A percentile compares a stretch with the other conserved stretches of the same genome.
Evolutionary conservation across 2,888 invertebrate genomes (phyloP).

Genomic region (Leptinotarsa haldemani): DNA sequence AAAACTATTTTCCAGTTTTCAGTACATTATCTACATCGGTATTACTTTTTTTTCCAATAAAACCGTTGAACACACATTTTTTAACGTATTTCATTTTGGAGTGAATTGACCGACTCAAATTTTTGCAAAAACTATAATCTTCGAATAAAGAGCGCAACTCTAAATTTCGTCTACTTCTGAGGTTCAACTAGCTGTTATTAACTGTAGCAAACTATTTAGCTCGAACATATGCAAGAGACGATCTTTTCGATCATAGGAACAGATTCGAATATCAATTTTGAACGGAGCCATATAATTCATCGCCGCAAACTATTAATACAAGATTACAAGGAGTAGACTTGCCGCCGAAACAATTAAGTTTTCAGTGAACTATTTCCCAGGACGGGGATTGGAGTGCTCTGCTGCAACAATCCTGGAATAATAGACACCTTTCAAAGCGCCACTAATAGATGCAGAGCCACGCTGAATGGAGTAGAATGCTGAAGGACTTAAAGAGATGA

Average conservation of each 20-base stretch:
- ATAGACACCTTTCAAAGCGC: constrained; percentile 13
- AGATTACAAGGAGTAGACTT: constrained; percentile 9
- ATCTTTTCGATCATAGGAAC: neutral
- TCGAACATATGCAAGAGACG: too few relatives aligned
- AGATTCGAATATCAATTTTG: neutral
- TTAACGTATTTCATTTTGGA: too few relatives aligned
- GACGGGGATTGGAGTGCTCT: neutral
- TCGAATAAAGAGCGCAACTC: too few relatives aligned
- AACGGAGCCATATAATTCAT: neutral
- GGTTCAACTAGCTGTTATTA: too few relatives aligned
- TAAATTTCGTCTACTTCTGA: too few relatives aligned
- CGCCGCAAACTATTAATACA: neutral
- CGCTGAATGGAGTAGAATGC: neutral
- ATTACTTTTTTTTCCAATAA: too few relatives aligned
- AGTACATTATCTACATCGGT: too few relatives aligned
- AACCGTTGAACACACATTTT: too few relatives aligned
- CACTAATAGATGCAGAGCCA: neutral
- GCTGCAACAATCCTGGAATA: constrained; percentile 15
- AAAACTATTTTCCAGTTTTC: too few relatives aligned
- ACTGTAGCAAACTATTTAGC: too few relatives aligned
- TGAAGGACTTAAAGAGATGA: neutral
- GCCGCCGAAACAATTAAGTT: constrained; percentile 6
- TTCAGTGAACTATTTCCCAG: constrained; percentile 13
- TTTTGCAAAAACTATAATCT: too few relatives aligned
- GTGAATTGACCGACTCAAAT: too few relatives aligned